Conservation (phyloP, 2,113 vertebrate genomes). For the Puma concolor region DNA sequence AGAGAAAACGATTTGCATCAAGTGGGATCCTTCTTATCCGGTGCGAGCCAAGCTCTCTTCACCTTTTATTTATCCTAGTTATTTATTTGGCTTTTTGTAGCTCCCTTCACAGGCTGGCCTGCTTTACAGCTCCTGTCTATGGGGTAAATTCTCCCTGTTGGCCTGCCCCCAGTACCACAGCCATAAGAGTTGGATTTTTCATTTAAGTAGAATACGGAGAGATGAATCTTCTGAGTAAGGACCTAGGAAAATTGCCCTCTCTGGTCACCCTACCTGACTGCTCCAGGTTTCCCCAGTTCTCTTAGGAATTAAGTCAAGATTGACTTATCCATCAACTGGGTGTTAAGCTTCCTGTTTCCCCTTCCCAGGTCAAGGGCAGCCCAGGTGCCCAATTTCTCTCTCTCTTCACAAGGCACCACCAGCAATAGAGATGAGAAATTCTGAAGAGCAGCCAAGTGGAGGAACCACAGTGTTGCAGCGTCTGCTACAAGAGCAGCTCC, state of each 20-base stretch:
- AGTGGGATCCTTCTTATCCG: conserved; percentile 10
- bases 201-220: conserved; percentile 45
- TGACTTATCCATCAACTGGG: conserved; percentile 70
- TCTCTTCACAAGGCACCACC: conserved; percentile 89
- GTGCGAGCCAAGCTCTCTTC: conserved; percentile 12
- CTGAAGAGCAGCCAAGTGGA: conserved; percentile 92
- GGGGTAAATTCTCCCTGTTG: not conserved
- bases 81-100: conserved; percentile 49
- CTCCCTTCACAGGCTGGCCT: not conserved
- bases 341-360: conserved; percentile 82
- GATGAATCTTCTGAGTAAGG: not conserved
- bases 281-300: conserved; percentile 7
- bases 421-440: conserved; percentile 95
- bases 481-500: conserved; percentile 98
- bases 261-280: conserved; percentile 18
- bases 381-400: conserved; percentile 90
- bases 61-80: conserved; percentile 21
- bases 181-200: conserved; percentile 47
- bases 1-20: conserved; percentile 16
- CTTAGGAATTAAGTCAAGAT: conserved; percentile 52
- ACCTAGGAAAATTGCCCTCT: conserved; percentile 14
- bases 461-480: conserved; percentile 96
- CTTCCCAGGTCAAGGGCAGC: conserved; percentile 90
- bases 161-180: not conserved
- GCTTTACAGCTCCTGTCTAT: conserved; percentile 28